Base-by-base conservation (phyloP, 2,888 invertebrate genomes). In the Rambutsinella grinnellia region DNA sequence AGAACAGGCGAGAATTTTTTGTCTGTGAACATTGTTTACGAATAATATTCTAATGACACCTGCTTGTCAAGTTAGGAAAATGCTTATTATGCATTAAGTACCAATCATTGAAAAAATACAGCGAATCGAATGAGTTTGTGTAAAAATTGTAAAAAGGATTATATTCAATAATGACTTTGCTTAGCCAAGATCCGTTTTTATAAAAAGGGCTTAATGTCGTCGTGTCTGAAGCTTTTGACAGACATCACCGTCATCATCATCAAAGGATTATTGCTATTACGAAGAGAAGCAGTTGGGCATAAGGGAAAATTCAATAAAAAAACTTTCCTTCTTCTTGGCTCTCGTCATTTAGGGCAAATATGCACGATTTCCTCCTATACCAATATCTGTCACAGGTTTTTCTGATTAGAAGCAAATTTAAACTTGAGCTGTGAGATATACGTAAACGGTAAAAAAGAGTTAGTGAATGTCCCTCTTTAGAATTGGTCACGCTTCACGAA, bases 191-290 rank as follows among this genome's bases (percentile, higher is more conserved):
- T 61, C 61, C 61, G 61, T 61, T 61, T 61, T 46, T 49, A 17
- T 46, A 36, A 36, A 36, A 36, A 36, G 58, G 56, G 65, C 51
- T 72, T 72, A 72, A 51, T 63, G 65, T 71, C 66, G 53, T 66
- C 72, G 27, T 66, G 65, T 66, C 72, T 53, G 57, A 69, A 62
- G 8, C 63, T 47, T 58, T 66, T 72, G 72, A 72, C 72, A 72
- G 72, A 51, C 72, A 65, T 72, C 72, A 63, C 26, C 63, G 54
- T 71, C 71, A 62, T 71, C 70, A 54, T 54, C 57, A 51, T 62
- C 62, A 51, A 57, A 27, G 17, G 28, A 26, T 54, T 23, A 26
- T 66, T 49, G 44, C 54, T 66, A 56, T 57, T 49, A 27, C 6
- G 21, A 15, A 57, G 46, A 57, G 44, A 57, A 60, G 17, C 19